Evolutionary conservation across 2,113 vertebrate species (phyloP).

Genomic region (Dipodomys ordii): DNA sequence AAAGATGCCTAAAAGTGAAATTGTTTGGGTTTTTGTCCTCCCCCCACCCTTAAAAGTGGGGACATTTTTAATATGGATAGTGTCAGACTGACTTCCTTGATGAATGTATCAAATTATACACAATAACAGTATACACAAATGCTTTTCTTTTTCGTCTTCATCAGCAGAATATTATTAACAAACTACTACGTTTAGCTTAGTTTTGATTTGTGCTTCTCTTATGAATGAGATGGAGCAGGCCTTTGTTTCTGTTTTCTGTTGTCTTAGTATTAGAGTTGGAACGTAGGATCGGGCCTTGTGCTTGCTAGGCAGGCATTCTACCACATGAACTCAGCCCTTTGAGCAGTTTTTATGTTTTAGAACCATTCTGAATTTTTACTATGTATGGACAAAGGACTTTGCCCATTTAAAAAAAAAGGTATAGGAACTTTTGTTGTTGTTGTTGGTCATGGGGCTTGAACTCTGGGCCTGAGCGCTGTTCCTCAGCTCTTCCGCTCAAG

Average conservation of each 20-base stretch:
- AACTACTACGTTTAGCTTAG: constrained; percentile 17
- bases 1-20: not conserved
- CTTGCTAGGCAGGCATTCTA: too few relatives aligned
- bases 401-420: not conserved
- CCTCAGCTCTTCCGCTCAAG: too few relatives aligned
- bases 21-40: not conserved
- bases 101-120: constrained; percentile 15
- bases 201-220: constrained; percentile 35
- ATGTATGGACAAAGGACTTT: too few relatives aligned
- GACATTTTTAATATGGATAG: constrained; percentile 18
- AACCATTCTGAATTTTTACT: not conserved
- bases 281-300: too few relatives aligned
- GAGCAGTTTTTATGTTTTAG: not conserved
- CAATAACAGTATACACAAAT: not conserved
- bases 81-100: constrained; percentile 9
- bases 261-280: too few relatives aligned
- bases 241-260: too few relatives aligned
- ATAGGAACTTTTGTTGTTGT: too few relatives aligned
- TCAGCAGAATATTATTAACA: constrained; percentile 10
- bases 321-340: not conserved
- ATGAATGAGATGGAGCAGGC: not conserved
- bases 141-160: constrained; percentile 16
- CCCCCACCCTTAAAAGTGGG: not conserved
- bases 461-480: too few relatives aligned
- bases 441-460: too few relatives aligned